phyloP scores from a whole-genome alignment of 2,797 vertebrate genomes.

The Carcharodon carcharias region DNA sequence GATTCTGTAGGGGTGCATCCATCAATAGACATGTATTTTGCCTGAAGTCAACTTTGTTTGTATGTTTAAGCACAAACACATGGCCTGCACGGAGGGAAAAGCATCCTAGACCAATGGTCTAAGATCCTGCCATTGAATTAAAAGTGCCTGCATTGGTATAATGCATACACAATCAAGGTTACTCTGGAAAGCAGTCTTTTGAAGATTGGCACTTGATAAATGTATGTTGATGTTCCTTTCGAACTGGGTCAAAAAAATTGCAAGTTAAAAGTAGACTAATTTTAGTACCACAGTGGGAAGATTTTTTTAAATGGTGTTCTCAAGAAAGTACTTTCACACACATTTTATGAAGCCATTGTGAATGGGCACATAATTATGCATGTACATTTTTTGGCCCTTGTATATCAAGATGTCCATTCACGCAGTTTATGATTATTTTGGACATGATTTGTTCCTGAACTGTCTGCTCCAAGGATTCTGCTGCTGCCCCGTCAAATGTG shows the following conservation, averaged over 20 bases:
- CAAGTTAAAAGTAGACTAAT: not conserved
- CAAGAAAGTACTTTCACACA: not conserved
- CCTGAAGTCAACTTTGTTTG: not conserved
- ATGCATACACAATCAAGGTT: not conserved
- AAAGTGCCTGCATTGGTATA: not conserved
- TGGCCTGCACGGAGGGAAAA: not conserved
- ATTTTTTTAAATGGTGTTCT: not conserved
- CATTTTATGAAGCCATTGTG: not conserved
- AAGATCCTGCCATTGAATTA: not conserved
- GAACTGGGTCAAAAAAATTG: not conserved
- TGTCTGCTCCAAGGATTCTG: not conserved
- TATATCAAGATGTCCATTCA: not conserved
- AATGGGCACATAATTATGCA: not conserved
- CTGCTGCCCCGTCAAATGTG: not conserved
- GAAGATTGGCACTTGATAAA: not conserved
- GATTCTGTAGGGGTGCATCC: not conserved
- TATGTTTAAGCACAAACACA: not conserved
- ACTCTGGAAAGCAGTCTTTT: not conserved
- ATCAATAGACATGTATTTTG: not conserved
- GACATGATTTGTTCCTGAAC: not conserved
- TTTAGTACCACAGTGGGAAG: not conserved
- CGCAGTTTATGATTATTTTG: not conserved
- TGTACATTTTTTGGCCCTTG: not conserved
- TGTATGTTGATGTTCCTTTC: not conserved
- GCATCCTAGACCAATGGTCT: not conserved